Conservation (phyloP, 1,140 invertebrate genomes). For the Pogonomyrmex californicus region DNA sequence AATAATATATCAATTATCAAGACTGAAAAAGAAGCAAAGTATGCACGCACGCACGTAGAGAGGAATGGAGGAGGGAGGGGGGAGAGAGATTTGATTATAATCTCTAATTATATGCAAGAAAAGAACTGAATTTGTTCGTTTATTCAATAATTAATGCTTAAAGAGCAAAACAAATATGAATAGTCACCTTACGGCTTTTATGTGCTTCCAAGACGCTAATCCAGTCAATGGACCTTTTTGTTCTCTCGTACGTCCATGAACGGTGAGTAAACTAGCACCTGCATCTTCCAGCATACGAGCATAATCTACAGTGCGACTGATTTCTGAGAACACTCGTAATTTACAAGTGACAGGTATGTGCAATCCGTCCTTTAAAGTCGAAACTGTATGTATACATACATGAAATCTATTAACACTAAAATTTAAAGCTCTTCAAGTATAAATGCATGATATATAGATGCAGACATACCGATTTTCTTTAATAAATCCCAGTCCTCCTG, state of each 20-base stretch:
- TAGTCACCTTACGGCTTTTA: conserved; percentile 94
- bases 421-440: neutral
- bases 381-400: conserved; percentile 73
- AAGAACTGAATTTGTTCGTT: neutral
- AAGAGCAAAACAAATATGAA: conserved; percentile 10
- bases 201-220: conserved; percentile 97
- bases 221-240: conserved; percentile 98
- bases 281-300: conserved; percentile 97
- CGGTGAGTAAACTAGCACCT: conserved; percentile 96
- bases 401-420: neutral
- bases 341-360: conserved; percentile 98
- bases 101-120: no score
- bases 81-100: no score
- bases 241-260: conserved; percentile 98
- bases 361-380: conserved; percentile 88
- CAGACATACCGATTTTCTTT: conserved; percentile 91
- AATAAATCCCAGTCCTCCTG: conserved; percentile 98
- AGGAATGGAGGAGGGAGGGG: no score
- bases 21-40: neutral
- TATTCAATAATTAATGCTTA: neutral
- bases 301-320: conserved; percentile 96
- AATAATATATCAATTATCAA: conserved; percentile 5
- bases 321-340: conserved; percentile 95
- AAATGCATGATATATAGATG: neutral
- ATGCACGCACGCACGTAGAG: no score